Evolutionary conservation across 2,888 invertebrate species (phyloP).

Genomic region (Adelognathus sp.): DNA sequence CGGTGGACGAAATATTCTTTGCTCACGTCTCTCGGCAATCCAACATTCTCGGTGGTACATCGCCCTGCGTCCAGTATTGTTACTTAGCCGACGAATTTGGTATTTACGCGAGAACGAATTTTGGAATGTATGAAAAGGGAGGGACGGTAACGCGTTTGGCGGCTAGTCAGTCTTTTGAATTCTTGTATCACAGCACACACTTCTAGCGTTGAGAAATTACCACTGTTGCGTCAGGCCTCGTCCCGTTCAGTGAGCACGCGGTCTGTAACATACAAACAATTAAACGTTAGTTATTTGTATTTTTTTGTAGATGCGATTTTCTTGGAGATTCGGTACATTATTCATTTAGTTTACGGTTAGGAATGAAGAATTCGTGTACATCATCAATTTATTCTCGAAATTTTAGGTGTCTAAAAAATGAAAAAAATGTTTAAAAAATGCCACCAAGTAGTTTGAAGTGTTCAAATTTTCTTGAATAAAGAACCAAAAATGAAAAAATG

Average conservation of each 20-base stretch:
- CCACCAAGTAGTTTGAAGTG: too few species aligned
- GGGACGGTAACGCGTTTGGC: neutral
- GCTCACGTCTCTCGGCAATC: slow-evolving; percentile 60
- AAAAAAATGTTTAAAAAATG: too few species aligned
- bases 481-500: too few species aligned
- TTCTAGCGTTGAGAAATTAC: slow-evolving; percentile 33
- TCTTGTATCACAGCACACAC: slow-evolving; percentile 38
- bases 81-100: neutral
- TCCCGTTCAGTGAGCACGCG: slow-evolving; percentile 9
- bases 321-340: neutral
- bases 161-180: slow-evolving; percentile 9
- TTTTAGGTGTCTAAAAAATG: too few species aligned
- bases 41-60: slow-evolving; percentile 74
- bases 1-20: slow-evolving; percentile 71
- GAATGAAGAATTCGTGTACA: too few species aligned
- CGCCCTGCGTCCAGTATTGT: slow-evolving; percentile 72
- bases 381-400: too few species aligned
- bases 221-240: slow-evolving; percentile 10
- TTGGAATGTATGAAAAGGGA: slow-evolving; percentile 21
- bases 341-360: too few species aligned
- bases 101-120: neutral
- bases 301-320: neutral
- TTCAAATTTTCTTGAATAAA: too few species aligned
- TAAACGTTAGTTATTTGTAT: too few species aligned
- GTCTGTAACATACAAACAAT: slow-evolving; percentile 46